These are phyloP conservation scores for Dynastes hyllus DNA, from an alignment of 2,888 invertebrate genomes.

Conservation along the genomic window DNA sequence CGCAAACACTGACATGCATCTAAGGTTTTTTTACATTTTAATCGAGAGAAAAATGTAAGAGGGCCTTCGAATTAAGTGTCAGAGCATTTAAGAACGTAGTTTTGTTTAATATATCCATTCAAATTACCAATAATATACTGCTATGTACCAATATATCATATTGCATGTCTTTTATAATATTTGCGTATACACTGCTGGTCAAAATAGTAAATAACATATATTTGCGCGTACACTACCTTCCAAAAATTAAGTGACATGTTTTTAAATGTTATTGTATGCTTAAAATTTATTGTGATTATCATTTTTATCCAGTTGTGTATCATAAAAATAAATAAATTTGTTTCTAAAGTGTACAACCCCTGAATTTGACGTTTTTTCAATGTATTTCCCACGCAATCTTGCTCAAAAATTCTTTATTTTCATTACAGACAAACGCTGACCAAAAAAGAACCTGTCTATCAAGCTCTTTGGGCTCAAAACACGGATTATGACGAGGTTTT, in stretches of 20 bases:
- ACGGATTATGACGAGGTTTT: conserved; percentile 90
- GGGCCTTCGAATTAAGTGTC: no score
- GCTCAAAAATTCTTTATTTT: conserved; percentile 22
- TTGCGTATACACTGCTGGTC: no score
- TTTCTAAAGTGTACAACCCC: not conserved
- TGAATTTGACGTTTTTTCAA: not conserved
- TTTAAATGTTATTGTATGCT: not conserved
- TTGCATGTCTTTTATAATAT: no score
- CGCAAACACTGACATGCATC: no score
- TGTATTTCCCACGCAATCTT: not conserved
- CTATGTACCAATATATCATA: no score
- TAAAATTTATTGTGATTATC: no score
- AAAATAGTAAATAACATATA: no score
- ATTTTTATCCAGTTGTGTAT: no score
- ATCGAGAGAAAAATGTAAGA: not conserved
- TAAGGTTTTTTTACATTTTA: not conserved
- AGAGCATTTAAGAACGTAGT: not conserved
- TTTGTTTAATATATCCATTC: conserved; percentile 9
- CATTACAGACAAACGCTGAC: conserved; percentile 78
- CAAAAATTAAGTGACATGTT: not conserved
- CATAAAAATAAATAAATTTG: no score
- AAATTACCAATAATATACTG: not conserved
- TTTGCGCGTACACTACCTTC: no score
- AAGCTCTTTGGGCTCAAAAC: conserved; percentile 90
- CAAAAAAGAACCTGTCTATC: conserved; percentile 86